Evolutionary conservation across 37 sponge, comb jelly and placozoan species (phyloP).

Genomic region (Cliona cf. orientalis): DNA sequence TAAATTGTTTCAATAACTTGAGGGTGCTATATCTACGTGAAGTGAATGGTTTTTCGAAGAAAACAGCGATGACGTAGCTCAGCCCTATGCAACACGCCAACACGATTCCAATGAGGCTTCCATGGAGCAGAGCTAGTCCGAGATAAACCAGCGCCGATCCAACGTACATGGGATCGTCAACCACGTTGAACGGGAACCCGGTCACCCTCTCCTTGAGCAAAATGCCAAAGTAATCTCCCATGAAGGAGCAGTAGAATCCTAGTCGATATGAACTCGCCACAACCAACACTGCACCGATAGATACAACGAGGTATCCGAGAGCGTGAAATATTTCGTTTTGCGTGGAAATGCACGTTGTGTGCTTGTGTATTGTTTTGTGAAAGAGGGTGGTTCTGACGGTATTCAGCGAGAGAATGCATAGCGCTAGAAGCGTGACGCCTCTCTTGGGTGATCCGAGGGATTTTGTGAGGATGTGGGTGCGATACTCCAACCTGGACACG

Average conservation of each 20-base stretch:
- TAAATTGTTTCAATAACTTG: too few relatives aligned
- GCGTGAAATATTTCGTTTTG: not conserved
- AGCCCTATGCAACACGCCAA: constrained; percentile 29
- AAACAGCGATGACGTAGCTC: constrained; percentile 45
- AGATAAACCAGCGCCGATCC: constrained; percentile 47
- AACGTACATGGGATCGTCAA: constrained; percentile 66
- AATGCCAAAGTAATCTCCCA: constrained; percentile 78
- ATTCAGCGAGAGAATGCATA: constrained; percentile 37
- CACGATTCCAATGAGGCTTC: constrained; percentile 47
- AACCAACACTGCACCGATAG: constrained; percentile 46
- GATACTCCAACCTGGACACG: constrained; percentile 52
- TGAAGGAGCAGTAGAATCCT: constrained; percentile 68
- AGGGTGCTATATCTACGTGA: constrained; percentile 58
- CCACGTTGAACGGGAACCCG: constrained; percentile 70
- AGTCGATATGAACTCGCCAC: constrained; percentile 53
- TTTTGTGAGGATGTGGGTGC: constrained; percentile 32
- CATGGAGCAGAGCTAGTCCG: constrained; percentile 44
- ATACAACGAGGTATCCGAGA: constrained; percentile 21
- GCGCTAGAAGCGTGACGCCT: constrained; percentile 21
- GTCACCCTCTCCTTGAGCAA: constrained; percentile 42
- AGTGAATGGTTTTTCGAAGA: constrained; percentile 59
- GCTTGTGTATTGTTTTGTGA: constrained; percentile 33
- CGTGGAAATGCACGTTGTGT: constrained; percentile 3
- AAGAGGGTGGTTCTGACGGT: constrained; percentile 37
- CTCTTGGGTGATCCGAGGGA: constrained; percentile 43